These are phyloP conservation scores for Patella depressa DNA, from an alignment of 2,888 invertebrate species.

Conservation along the genomic window DNA sequence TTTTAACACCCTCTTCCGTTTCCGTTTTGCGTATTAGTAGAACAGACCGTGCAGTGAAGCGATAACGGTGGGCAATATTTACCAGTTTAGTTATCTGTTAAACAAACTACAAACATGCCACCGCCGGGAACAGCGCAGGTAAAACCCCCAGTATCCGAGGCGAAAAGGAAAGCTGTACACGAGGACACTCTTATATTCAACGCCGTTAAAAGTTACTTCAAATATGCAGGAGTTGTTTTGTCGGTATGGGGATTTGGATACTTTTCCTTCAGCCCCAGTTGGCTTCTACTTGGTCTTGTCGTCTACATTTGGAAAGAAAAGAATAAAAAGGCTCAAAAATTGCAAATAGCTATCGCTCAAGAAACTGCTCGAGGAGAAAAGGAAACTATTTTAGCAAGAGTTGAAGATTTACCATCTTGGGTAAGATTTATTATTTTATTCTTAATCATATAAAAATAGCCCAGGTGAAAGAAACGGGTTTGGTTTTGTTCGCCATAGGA, in stretches of 20 bases:
- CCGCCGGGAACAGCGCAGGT: slow-evolving; percentile 19
- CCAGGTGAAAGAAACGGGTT: too few relatives aligned
- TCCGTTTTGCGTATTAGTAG: too few relatives aligned
- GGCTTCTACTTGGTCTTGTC: slow-evolving; percentile 87
- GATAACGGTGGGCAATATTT: too few relatives aligned
- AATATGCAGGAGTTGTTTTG: slow-evolving; percentile 62
- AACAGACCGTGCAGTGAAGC: too few relatives aligned
- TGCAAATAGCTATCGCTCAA: slow-evolving; percentile 79
- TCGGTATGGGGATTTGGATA: slow-evolving; percentile 68
- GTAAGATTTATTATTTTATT: slow-evolving; percentile 74
- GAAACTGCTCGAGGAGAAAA: slow-evolving; percentile 80
- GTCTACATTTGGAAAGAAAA: slow-evolving; percentile 78
- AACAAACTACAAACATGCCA: slow-evolving; percentile 10
- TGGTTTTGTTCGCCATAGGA: too few relatives aligned
- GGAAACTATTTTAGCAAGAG: slow-evolving; percentile 86
- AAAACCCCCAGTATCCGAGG: slow-evolving; percentile 33
- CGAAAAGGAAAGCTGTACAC: slow-evolving; percentile 40
- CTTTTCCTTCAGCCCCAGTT: slow-evolving; percentile 81
- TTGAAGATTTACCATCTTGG: slow-evolving; percentile 95
- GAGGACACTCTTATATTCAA: slow-evolving; percentile 59
- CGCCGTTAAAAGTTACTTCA: slow-evolving; percentile 63
- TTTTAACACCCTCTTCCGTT: too few relatives aligned
- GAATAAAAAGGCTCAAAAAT: slow-evolving; percentile 78
- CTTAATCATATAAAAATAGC: too few relatives aligned
- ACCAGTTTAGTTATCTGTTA: too few relatives aligned